Base-by-base conservation (phyloP, 2,113 vertebrate species). In the Callocephalon fimbriatum region DNA sequence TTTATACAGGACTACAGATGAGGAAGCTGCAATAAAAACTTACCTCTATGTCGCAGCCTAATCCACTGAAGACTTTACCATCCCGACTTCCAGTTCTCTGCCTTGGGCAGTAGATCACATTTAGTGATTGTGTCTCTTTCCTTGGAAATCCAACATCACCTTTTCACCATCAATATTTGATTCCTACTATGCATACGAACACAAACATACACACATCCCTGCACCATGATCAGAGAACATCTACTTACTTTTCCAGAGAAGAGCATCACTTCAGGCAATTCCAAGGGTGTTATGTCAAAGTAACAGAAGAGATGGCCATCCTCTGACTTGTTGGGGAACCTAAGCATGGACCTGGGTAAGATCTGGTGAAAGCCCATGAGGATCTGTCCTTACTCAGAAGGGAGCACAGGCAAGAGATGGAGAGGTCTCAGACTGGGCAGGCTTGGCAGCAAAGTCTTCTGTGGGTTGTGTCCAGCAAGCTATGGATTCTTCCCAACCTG, bases 221-320 rank as follows among this genome's bases (percentile, higher is more conserved):
- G 53, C 61, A 89, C 12, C 56, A 16, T 1, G 7, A 70, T 12
- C 58, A 65, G 32, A 1, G 1, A 81, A 72, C 56, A 48, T 42
- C 51, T 80, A 86, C 94, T 96, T 78, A 86, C 83, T 81, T 87
- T 58, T 90, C 44, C 81, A 82, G 44, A 68, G 44, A 78, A 79
- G 70, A 94, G 54, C 26, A 78, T 37, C 53, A 20, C 51, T 86
- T 81, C 29, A 7, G 76, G 25, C 27, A 76, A 18, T 22, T 95
- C 54, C 71, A 85, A 51, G 31, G 53, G 62, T 17, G 6, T 45
- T 32, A 35, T 17, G 38, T 48, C 42, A 90, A 79, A 65, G 48
- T 67, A 85, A 4, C 8, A 0, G 10, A 48, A 74, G 73, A 85
- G 17, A 66, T 42, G n/a, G 4, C 12, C 66, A n/a, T 82, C 38